Conservation (phyloP, 2,888 invertebrate genomes). For the Andrena flavipes region DNA sequence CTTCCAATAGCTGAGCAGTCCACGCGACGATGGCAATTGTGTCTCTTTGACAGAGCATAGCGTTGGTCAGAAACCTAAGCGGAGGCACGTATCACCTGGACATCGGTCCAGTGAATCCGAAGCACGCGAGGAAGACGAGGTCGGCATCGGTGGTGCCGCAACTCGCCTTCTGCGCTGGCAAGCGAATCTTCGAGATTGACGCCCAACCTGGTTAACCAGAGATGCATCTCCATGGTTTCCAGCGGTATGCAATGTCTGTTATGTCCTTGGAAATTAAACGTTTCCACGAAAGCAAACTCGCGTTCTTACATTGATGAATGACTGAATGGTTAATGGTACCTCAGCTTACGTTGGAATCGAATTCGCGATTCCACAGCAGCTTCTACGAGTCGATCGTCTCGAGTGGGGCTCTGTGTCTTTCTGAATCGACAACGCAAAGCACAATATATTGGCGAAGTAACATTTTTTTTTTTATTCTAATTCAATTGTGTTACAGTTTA, state of each 20-base stretch:
- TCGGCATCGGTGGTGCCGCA: conserved; percentile 85
- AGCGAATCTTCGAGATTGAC: conserved; percentile 87
- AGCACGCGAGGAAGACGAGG: conserved; percentile 58
- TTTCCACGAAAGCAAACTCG: background rate
- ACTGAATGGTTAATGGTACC: background rate
- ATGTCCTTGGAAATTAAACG: conserved; percentile 18
- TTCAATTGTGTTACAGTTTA: conserved; percentile 44
- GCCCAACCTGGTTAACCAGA: conserved; percentile 47
- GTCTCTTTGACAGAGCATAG: conserved; percentile 85
- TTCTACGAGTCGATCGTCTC: no score
- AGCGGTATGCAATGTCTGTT: background rate
- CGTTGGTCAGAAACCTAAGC: conserved; percentile 86
- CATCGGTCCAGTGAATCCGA: conserved; percentile 84
- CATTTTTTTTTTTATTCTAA: conserved; percentile 50
- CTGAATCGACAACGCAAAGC: conserved; percentile 20
- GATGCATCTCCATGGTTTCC: background rate
- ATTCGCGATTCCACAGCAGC: no score
- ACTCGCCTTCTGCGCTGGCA: conserved; percentile 87
- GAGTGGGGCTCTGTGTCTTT: no score
- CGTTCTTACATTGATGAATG: background rate
- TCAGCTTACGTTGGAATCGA: no score
- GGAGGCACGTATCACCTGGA: conserved; percentile 87
- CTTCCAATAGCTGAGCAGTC: background rate
- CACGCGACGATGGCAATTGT: background rate
- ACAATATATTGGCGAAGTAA: conserved; percentile 41